Percentiles rank a stretch among this genome's conserved stretches.
Conservation (phyloP, 2,797 vertebrate genomes). For the Borostomias antarcticus region DNA sequence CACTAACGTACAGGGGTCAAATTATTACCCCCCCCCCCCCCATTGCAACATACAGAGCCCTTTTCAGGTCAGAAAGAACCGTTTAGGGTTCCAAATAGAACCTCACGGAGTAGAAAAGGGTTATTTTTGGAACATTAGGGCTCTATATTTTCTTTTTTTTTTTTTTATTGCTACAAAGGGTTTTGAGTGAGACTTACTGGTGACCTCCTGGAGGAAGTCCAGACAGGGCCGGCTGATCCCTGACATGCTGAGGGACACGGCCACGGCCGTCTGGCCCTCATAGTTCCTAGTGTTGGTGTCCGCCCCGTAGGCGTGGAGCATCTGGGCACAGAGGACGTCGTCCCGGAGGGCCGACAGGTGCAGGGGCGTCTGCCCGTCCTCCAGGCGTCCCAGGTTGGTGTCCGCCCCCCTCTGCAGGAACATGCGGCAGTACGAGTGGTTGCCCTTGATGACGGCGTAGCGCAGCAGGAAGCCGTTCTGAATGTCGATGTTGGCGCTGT, state of each 20-base stretch:
- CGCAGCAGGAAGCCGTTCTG: constrained; percentile 97
- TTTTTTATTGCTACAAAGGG: too few species aligned
- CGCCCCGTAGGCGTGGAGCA: constrained; percentile 96
- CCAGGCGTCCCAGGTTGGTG: constrained; percentile 93
- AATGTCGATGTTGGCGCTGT: constrained; percentile 97
- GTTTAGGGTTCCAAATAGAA: too few species aligned
- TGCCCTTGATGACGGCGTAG: constrained; percentile 98
- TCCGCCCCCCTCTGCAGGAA: constrained; percentile 97
- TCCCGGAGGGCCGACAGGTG: constrained; percentile 97
- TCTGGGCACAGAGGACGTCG: constrained; percentile 92
- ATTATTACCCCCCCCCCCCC: too few species aligned
- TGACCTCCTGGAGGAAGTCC: constrained; percentile 97
- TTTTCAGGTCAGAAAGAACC: too few species aligned
- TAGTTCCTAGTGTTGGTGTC: constrained; percentile 96
- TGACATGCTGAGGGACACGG: constrained; percentile 93
- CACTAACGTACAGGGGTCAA: too few species aligned
- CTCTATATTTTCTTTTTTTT: too few species aligned
- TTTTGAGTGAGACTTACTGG: constrained; percentile 88
- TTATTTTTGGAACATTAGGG: too few species aligned
- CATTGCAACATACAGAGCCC: too few species aligned
- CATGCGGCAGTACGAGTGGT: constrained; percentile 98
- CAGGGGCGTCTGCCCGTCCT: constrained; percentile 97
- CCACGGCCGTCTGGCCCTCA: constrained; percentile 94
- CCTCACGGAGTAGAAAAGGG: too few species aligned
- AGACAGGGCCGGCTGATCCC: constrained; percentile 93